A percentile compares a stretch with the other conserved stretches of the same genome.
Conservation (phyloP, 2,797 vertebrate species). For the Crypturellus tataupa region DNA sequence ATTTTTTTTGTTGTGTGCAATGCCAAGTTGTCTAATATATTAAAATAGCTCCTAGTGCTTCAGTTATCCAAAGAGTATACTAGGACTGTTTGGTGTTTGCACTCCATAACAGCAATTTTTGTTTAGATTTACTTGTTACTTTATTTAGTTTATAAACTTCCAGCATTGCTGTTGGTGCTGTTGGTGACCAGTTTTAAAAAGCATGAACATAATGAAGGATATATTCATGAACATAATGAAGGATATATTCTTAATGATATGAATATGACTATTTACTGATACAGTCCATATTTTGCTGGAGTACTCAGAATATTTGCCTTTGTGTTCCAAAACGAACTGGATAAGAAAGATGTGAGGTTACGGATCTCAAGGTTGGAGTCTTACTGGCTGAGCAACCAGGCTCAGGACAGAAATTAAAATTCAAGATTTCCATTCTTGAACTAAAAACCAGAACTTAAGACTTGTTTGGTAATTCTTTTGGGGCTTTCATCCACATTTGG, state of each 20-base stretch:
- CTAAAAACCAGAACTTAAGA: neutral
- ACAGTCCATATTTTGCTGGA: neutral
- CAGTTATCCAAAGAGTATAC: neutral
- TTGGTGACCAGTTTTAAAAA: neutral
- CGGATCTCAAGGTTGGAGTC: neutral
- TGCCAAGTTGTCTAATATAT: neutral
- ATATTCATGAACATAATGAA: too few relatives aligned
- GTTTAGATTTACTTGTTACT: neutral
- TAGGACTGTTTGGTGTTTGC: neutral
- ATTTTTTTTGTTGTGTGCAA: neutral
- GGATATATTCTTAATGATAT: neutral
- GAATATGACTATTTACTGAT: neutral
- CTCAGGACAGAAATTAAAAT: neutral
- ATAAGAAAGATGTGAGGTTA: neutral
- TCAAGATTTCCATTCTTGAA: neutral
- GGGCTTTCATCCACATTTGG: neutral
- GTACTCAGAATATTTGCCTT: neutral
- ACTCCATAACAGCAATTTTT: neutral
- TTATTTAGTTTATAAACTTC: neutral
- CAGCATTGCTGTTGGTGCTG: neutral
- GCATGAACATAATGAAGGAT: too few relatives aligned
- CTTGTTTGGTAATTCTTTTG: neutral
- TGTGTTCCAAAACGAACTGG: neutral
- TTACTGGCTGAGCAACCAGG: neutral
- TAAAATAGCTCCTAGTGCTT: neutral